These are phyloP conservation scores for Castor canadensis DNA, from an alignment of 2,113 vertebrate species.

Conservation along the genomic window DNA sequence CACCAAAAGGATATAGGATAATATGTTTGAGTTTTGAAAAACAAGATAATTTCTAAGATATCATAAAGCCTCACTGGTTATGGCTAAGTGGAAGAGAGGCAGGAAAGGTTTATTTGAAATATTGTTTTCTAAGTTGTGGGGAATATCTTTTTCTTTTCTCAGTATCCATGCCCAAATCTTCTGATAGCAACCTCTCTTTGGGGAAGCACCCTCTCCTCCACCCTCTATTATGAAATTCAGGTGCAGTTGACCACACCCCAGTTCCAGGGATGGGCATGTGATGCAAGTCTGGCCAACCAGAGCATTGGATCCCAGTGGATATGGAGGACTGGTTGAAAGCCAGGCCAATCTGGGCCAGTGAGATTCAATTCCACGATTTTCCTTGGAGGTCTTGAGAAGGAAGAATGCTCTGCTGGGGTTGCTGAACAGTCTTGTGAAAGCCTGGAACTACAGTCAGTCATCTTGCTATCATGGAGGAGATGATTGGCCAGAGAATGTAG, in stretches of 20 bases:
- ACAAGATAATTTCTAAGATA: conserved; percentile 28
- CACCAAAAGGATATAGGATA: background rate
- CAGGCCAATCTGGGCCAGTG: background rate
- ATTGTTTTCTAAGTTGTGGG: conserved; percentile 13
- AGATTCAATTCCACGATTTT: conserved; percentile 8
- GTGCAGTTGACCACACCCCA: background rate
- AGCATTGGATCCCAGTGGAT: background rate
- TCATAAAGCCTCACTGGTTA: background rate
- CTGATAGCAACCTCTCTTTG: background rate
- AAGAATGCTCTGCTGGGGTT: background rate
- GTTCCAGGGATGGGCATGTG: background rate
- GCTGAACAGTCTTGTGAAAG: background rate
- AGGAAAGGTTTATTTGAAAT: background rate
- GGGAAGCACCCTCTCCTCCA: background rate
- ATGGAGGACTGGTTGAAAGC: background rate
- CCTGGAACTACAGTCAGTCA: background rate
- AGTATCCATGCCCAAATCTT: background rate
- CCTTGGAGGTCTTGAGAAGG: background rate
- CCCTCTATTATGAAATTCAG: background rate
- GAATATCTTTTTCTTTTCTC: conserved; percentile 8
- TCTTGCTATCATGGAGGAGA: background rate
- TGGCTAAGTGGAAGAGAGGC: conserved; percentile 31
- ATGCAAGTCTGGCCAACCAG: background rate
- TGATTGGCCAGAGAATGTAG: background rate
- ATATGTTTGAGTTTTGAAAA: conserved; percentile 24